These are phyloP conservation scores for Ruditapes philippinarum DNA, from an alignment of 1,140 invertebrate genomes.

Conservation along the genomic window DNA sequence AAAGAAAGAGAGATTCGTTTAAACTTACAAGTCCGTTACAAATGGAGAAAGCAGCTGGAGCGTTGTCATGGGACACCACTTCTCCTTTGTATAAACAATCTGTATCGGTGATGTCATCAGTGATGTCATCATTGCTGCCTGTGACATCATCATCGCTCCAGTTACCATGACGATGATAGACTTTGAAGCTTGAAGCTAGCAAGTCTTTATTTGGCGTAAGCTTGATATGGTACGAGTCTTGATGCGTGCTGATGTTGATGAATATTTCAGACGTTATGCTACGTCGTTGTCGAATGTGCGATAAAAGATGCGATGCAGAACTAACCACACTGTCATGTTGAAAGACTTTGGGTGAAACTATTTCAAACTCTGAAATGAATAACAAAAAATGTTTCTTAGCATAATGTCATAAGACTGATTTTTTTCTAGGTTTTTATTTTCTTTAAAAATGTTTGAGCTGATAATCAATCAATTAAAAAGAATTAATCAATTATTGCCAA, in stretches of 20 bases:
- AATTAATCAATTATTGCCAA: too few relatives aligned
- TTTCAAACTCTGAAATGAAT: conserved; percentile 57
- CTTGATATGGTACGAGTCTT: conserved; percentile 37
- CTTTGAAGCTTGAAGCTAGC: conserved; percentile 49
- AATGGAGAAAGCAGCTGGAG: conserved; percentile 49
- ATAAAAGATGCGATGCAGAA: neutral
- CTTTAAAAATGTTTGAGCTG: too few relatives aligned
- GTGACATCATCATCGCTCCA: conserved; percentile 17
- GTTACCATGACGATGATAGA: conserved; percentile 55
- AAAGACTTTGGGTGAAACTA: conserved; percentile 52
- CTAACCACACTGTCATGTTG: conserved; percentile 11
- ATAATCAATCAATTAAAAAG: too few relatives aligned
- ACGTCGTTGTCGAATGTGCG: conserved; percentile 29
- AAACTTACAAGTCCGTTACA: conserved; percentile 53
- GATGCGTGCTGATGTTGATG: conserved; percentile 53
- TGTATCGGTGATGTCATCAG: conserved; percentile 35
- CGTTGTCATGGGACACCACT: conserved; percentile 45
- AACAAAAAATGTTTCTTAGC: too few relatives aligned
- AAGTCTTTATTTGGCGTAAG: conserved; percentile 37
- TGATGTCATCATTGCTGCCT: conserved; percentile 31
- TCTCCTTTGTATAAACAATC: conserved; percentile 41
- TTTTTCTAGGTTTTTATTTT: too few relatives aligned
- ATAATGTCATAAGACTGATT: too few relatives aligned
- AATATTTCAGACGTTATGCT: conserved; percentile 46
- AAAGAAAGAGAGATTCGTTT: too few relatives aligned